Conservation (phyloP, 2,888 invertebrate species). For the Drosophila kambysellisi region DNA sequence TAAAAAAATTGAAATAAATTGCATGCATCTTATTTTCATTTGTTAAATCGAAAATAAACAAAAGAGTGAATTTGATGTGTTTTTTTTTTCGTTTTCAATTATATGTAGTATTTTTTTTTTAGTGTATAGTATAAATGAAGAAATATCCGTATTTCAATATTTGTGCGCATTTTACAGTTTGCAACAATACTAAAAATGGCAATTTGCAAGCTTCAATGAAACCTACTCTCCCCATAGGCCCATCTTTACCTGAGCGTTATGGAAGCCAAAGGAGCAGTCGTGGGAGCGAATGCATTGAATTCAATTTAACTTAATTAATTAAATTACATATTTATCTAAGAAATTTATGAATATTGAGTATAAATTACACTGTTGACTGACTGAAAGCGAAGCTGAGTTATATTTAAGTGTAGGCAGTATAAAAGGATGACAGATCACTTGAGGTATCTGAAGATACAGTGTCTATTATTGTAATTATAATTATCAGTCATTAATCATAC, state of each 20-base stretch:
- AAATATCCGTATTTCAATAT: conserved; percentile 32
- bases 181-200: conserved; percentile 61
- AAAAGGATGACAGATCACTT: background rate
- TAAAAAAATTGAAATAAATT: conserved; percentile 2
- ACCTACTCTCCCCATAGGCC: conserved; percentile 32
- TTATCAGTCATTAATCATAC: background rate
- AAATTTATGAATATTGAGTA: conserved; percentile 24
- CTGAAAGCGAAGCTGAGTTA: conserved; percentile 71
- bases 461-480: background rate
- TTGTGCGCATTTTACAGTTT: conserved; percentile 66
- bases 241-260: conserved; percentile 40
- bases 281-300: conserved; percentile 10
- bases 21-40: conserved; percentile 36
- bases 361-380: conserved; percentile 64
- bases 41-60: conserved; percentile 6
- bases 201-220: conserved; percentile 34
- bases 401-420: conserved; percentile 38
- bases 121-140: conserved; percentile 7
- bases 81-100: conserved; percentile 9
- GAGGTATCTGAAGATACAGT: background rate
- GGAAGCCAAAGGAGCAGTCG: conserved; percentile 18
- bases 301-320: background rate
- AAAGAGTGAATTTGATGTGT: conserved; percentile 13
- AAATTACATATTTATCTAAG: conserved; percentile 29
- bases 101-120: conserved; percentile 7